Evolutionary conservation across 64 coral and sea anemone species (phyloP).

Genomic region (Hydrozoanthus tunicans): DNA sequence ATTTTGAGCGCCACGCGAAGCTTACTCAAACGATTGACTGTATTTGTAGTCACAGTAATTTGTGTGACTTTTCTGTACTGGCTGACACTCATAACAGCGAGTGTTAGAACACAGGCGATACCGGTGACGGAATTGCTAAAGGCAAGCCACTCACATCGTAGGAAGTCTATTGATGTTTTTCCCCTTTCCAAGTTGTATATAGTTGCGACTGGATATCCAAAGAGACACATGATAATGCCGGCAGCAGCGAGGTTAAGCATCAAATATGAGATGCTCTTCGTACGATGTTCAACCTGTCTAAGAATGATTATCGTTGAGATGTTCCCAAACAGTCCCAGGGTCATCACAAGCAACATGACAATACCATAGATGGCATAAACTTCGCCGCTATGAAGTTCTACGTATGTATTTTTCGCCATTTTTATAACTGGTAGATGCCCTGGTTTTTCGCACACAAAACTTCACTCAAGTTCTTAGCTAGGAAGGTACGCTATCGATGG

Average conservation of each 20-base stretch:
- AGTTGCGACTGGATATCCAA: constrained; percentile 60
- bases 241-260: constrained; percentile 67
- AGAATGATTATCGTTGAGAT: constrained; percentile 60
- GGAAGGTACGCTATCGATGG: no score
- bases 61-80: constrained; percentile 12
- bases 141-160: constrained; percentile 42
- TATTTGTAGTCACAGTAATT: background rate
- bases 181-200: background rate
- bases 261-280: constrained; percentile 38
- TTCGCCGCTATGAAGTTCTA: background rate
- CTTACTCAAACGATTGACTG: background rate
- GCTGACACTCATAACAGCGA: constrained; percentile 53
- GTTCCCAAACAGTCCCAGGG: constrained; percentile 63
- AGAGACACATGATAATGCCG: constrained; percentile 52
- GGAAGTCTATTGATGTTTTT: background rate
- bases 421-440: background rate
- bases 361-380: constrained; percentile 17
- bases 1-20: background rate
- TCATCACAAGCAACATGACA: constrained; percentile 60
- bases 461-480: no score
- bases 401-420: background rate
- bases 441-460: background rate
- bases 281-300: constrained; percentile 40
- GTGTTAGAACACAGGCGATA: constrained; percentile 44
- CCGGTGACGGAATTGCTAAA: constrained; percentile 53